phyloP scores from a whole-genome alignment of 2,888 invertebrate species.

The Dorcus hopei region DNA sequence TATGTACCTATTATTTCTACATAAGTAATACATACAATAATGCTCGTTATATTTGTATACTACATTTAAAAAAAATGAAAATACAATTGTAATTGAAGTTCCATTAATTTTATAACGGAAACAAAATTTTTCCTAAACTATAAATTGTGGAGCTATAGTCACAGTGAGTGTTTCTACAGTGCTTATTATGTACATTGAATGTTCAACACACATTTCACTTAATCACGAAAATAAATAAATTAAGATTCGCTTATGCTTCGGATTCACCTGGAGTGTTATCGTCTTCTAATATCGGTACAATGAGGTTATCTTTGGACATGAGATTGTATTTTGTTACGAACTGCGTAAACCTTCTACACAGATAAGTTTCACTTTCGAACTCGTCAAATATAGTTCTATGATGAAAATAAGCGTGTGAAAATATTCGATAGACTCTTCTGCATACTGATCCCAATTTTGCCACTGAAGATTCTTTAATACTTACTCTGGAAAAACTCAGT shows the following conservation, averaged over 20 bases:
- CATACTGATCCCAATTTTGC: slow-evolving; percentile 98
- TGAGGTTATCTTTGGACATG: slow-evolving; percentile 97
- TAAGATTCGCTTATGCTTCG: slow-evolving; percentile 40
- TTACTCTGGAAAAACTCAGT: slow-evolving; percentile 68
- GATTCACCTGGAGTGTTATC: slow-evolving; percentile 59
- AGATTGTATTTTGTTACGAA: slow-evolving; percentile 98
- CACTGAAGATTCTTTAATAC: slow-evolving; percentile 98
- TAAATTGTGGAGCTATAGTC: too few species aligned
- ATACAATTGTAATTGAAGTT: too few species aligned
- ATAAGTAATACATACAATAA: too few species aligned
- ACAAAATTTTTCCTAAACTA: too few species aligned
- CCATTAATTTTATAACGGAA: too few species aligned
- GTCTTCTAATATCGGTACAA: slow-evolving; percentile 92
- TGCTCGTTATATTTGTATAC: too few species aligned
- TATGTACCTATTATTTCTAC: too few species aligned
- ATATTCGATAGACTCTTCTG: slow-evolving; percentile 97
- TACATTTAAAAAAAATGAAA: too few species aligned
- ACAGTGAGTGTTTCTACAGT: neutral
- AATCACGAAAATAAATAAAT: neutral
- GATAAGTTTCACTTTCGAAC: slow-evolving; percentile 93
- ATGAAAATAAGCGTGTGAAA: slow-evolving; percentile 99
- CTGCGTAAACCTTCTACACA: slow-evolving; percentile 94
- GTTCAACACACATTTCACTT: neutral
- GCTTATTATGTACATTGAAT: neutral
- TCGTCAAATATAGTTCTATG: slow-evolving; percentile 95